Evolutionary conservation across 2,113 vertebrate species (phyloP).

Genomic region (Ovis aries): ARS-UI_Ramb_v3.0 NC_056059.1:25301001-25301500

Average conservation of each 20-base stretch:
- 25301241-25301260: neutral
- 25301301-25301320: neutral
- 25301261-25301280: neutral
- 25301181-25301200: neutral
- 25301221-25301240: neutral
- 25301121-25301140: neutral
- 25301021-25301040: conserved; percentile 14
- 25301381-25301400: conserved; percentile 44
- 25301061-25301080: neutral
- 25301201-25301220: neutral
- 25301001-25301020: conserved; percentile 50
- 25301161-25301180: conserved; percentile 70
- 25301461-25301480: conserved; percentile 34
- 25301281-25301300: neutral
- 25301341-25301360: conserved; percentile 70
- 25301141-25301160: conserved; percentile 41
- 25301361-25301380: neutral
- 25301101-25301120: conserved; percentile 75
- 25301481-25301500: neutral
- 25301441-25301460: conserved; percentile 79
- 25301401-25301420: conserved; percentile 21
- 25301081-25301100: conserved; percentile 47
- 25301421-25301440: conserved; percentile 71
- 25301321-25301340: neutral
- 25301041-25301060: conserved; percentile 45